Percentiles rank a stretch among this genome's conserved stretches.
These are phyloP conservation scores for Brachynemurus nebulosus DNA, from an alignment of 2,888 invertebrate genomes.

Conservation along the genomic window DNA sequence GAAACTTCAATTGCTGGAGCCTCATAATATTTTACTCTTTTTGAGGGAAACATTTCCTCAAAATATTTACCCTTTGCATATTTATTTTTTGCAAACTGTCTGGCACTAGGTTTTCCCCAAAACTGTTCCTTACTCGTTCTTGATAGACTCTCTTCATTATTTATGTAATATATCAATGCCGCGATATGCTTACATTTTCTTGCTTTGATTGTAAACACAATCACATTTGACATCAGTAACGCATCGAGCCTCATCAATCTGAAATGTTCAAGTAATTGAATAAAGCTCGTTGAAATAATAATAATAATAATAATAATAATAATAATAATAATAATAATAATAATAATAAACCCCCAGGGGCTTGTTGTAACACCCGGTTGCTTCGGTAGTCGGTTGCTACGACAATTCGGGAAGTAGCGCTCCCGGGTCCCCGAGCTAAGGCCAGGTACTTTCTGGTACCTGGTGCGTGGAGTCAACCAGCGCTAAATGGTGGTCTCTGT, in stretches of 20 bases:
- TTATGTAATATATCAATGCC: conserved; percentile 12
- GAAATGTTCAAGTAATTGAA: conserved; percentile 4
- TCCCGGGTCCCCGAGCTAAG: too few relatives aligned
- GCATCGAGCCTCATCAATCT: conserved; percentile 12
- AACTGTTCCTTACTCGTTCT: conserved; percentile 16
- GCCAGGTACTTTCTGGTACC: too few relatives aligned
- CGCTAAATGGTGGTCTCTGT: too few relatives aligned
- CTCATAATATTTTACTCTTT: conserved; percentile 11
- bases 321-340: too few relatives aligned
- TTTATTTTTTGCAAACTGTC: conserved; percentile 14
- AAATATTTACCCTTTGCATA: conserved; percentile 16
- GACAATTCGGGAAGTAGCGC: too few relatives aligned
- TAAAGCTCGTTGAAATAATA: neutral
- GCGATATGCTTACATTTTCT: conserved; percentile 12
- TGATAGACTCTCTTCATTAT: conserved; percentile 15
- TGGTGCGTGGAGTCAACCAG: too few relatives aligned
- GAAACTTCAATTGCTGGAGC: conserved; percentile 12
- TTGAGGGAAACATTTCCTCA: conserved; percentile 12
- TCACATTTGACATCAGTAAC: conserved; percentile 13
- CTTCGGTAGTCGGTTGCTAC: too few relatives aligned
- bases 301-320: neutral
- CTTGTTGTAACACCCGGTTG: too few relatives aligned
- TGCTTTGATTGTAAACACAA: conserved; percentile 16
- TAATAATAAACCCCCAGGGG: too few relatives aligned
- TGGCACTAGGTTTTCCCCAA: conserved; percentile 15